Evolutionary conservation across 1,140 invertebrate species (phyloP).

Genomic region (Trachymyrmex cornetzi): DNA sequence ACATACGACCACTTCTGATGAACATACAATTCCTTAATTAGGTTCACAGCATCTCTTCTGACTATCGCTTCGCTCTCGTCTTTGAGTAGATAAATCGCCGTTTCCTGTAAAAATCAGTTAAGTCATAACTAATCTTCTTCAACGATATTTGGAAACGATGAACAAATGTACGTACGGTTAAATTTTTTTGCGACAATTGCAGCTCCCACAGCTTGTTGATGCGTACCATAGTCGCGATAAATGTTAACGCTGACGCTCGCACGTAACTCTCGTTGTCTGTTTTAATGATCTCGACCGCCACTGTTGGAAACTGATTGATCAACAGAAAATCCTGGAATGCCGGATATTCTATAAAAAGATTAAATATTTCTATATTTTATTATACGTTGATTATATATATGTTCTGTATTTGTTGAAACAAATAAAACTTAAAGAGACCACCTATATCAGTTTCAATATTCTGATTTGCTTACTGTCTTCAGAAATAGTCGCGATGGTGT

Average conservation of each 20-base stretch:
- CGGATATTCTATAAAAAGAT: slow-evolving; percentile 89
- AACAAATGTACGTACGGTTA: slow-evolving; percentile 87
- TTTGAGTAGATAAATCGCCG: slow-evolving; percentile 88
- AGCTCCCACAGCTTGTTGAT: slow-evolving; percentile 90
- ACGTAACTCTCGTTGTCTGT: slow-evolving; percentile 91
- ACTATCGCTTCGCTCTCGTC: slow-evolving; percentile 92
- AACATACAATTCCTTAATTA: slow-evolving; percentile 90
- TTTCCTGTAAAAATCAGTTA: slow-evolving; percentile 88
- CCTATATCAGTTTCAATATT: slow-evolving; percentile 16
- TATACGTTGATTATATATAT: not conserved
- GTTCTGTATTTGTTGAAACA: not conserved
- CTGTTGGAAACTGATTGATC: slow-evolving; percentile 89
- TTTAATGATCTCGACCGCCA: slow-evolving; percentile 89
- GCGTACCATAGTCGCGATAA: slow-evolving; percentile 89
- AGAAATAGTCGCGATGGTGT: slow-evolving; percentile 90
- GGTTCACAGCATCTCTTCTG: slow-evolving; percentile 89
- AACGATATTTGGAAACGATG: not conserved
- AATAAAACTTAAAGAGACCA: not conserved
- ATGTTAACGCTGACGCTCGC: slow-evolving; percentile 90
- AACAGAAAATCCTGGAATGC: slow-evolving; percentile 91
- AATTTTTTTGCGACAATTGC: slow-evolving; percentile 87
- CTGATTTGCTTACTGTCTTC: slow-evolving; percentile 88
- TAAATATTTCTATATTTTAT: not conserved
- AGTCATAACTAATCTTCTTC: not conserved
- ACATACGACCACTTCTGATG: slow-evolving; percentile 88